Base-by-base conservation (phyloP, 1,140 invertebrate species). In the Himalopsyche phryganea region DNA sequence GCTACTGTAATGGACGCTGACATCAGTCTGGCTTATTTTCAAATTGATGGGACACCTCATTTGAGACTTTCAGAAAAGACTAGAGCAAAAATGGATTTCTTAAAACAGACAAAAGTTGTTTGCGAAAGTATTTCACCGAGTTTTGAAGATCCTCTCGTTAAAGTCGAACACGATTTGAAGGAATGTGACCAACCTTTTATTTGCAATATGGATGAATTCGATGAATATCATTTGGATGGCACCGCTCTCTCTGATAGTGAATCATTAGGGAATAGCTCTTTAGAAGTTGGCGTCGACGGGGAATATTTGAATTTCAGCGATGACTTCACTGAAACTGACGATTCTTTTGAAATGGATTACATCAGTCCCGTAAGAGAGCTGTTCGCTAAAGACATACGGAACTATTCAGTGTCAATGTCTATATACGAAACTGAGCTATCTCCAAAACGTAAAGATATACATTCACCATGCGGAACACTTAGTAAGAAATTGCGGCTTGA, bases 301-400 rank as follows among this genome's bases (percentile, higher is more conserved):
- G 74, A 76, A 57, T 77, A 77, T 58, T 69, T 73, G 1, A 77
- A 74, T 55, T 77, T 77, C 44, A 67, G 66, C 35, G 72, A 72
- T 18, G 71, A 76, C n/a, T 74, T 71, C 45, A 68, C 71, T 38
- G 71, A 68, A 32, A 64, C 71, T 49, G 68, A 65, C 0, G 10
- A 49, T 42, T 56, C 54, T 5, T 66, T 67, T 1, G 44, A 23
- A 6, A 32, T 46, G 5, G 56, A 58, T 4, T 77, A 76, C 19
- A 73, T 73, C 47, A 76, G 73, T 66, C 74, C 75, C 4, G 74
- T 77, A 0, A 74, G 72, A 62, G 70, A 75, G n/a, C 63, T 77
- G 6, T 69, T 77, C 0, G 68, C 68, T 9, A 76, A 77, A 67
- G 75, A 77, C 41, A 76, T 77, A 28, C 69, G 75, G 46, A 71